These are phyloP conservation scores for Rafetus swinhoei DNA, from an alignment of 2,113 vertebrate genomes.

Conservation along the genomic window DNA sequence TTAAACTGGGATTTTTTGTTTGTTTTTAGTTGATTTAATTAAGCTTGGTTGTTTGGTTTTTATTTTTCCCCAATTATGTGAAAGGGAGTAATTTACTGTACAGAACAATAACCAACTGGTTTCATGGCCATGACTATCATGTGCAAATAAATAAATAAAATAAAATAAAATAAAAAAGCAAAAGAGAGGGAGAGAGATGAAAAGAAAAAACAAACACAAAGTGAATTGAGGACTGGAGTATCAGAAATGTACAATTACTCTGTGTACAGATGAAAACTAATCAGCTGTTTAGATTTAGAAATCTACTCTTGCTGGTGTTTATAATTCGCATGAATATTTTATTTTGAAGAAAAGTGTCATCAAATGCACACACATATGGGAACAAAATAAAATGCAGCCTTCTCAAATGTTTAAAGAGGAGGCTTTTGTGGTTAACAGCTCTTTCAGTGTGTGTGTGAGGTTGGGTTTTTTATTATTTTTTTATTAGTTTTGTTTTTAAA, in stretches of 20 bases:
- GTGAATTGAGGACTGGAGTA: conserved; percentile 71
- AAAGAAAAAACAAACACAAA: conserved; percentile 44
- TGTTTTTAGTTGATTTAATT: conserved; percentile 77
- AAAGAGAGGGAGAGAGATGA: conserved; percentile 35
- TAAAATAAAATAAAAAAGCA: conserved; percentile 11
- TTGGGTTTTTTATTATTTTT: conserved; percentile 73
- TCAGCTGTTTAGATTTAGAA: conserved; percentile 92
- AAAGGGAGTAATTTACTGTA: conserved; percentile 83
- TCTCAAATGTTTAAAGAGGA: conserved; percentile 78
- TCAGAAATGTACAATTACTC: conserved; percentile 81
- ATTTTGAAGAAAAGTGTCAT: conserved; percentile 83
- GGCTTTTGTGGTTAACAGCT: conserved; percentile 80
- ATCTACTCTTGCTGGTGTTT: conserved; percentile 89
- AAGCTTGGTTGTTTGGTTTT: conserved; percentile 76
- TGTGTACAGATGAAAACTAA: conserved; percentile 86
- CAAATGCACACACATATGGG: conserved; percentile 79
- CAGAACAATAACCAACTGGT: conserved; percentile 81
- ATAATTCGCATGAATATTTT: conserved; percentile 93
- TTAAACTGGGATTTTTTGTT: conserved; percentile 68
- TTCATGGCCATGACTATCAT: conserved; percentile 68
- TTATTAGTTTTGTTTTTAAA: conserved; percentile 81
- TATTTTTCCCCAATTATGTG: conserved; percentile 75
- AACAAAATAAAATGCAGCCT: conserved; percentile 73
- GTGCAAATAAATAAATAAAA: background rate
- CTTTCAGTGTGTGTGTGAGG: conserved; percentile 70